These are phyloP conservation scores for Orbicella faveolata DNA, from an alignment of 64 coral and sea anemone genomes.

Conservation along the genomic window DNA sequence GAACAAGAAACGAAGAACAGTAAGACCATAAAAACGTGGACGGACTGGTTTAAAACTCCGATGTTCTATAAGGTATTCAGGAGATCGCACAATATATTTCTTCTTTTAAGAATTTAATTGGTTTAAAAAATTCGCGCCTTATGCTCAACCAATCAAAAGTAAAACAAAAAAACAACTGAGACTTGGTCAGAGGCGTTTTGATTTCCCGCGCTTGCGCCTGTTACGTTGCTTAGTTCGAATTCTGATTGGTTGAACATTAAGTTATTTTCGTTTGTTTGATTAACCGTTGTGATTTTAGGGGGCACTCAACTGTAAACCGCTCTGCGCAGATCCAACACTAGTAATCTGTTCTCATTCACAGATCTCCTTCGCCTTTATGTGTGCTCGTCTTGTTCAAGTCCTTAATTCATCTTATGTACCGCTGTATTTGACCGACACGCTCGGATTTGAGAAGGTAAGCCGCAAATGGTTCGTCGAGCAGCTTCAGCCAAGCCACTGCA, in stretches of 20 bases:
- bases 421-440: slow-evolving; percentile 13
- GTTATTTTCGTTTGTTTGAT: too few relatives aligned
- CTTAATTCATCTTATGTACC: neutral
- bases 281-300: too few relatives aligned
- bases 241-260: neutral
- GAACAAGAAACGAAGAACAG: neutral
- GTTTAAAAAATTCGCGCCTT: neutral
- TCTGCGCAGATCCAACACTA: neutral
- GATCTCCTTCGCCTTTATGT: slow-evolving; percentile 27
- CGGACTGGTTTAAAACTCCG: slow-evolving; percentile 35
- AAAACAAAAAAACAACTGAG: too few relatives aligned
- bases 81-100: too few relatives aligned
- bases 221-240: too few relatives aligned
- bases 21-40: slow-evolving; percentile 29
- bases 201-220: too few relatives aligned
- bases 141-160: too few relatives aligned
- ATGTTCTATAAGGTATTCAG: slow-evolving; percentile 35
- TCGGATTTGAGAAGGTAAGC: slow-evolving; percentile 25
- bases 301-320: too few relatives aligned
- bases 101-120: neutral
- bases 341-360: neutral
- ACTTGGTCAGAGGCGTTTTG: too few relatives aligned
- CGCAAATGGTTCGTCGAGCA: neutral
- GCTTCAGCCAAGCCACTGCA: too few relatives aligned
- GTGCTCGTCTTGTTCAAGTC: neutral